Conservation (phyloP, 2,888 invertebrate genomes). For the Pseudanteris insignis region DNA sequence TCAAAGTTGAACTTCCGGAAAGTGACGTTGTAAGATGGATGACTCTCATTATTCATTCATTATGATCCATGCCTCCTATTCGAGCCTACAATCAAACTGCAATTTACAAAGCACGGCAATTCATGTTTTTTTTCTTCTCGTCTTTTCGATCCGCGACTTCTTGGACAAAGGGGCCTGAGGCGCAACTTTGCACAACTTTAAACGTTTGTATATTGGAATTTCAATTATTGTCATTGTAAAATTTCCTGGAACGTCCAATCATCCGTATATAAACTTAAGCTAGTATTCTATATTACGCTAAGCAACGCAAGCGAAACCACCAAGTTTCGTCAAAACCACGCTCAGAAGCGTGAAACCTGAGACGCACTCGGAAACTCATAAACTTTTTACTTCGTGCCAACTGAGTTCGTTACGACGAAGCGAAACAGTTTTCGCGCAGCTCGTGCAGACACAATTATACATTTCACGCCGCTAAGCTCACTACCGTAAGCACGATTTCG, state of each 20-base stretch:
- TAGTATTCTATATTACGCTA: slow-evolving; percentile 4
- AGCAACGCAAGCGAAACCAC: slow-evolving; percentile 24
- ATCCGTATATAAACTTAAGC: slow-evolving; percentile 21
- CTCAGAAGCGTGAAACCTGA: no score
- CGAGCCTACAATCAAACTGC: slow-evolving; percentile 26
- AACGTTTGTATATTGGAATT: no score
- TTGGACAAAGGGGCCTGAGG: no score
- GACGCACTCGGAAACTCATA: no score
- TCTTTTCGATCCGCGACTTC: no score
- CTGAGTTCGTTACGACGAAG: no score
- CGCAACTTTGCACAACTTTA: no score
- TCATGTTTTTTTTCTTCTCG: neutral
- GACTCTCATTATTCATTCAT: slow-evolving; percentile 43
- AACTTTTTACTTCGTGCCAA: no score
- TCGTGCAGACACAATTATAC: no score
- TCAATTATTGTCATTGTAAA: slow-evolving; percentile 25
- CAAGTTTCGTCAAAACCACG: slow-evolving; percentile 1
- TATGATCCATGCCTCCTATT: slow-evolving; percentile 31
- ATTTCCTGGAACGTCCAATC: slow-evolving; percentile 22
- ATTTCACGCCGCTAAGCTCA: no score
- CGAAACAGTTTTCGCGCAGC: no score
- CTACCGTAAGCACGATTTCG: no score
- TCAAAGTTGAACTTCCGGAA: slow-evolving; percentile 25
- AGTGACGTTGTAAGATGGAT: slow-evolving; percentile 34
- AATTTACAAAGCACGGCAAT: slow-evolving; percentile 28